Conservation (phyloP, 2,888 invertebrate genomes). For the Disparrhopalites patrizii region DNA sequence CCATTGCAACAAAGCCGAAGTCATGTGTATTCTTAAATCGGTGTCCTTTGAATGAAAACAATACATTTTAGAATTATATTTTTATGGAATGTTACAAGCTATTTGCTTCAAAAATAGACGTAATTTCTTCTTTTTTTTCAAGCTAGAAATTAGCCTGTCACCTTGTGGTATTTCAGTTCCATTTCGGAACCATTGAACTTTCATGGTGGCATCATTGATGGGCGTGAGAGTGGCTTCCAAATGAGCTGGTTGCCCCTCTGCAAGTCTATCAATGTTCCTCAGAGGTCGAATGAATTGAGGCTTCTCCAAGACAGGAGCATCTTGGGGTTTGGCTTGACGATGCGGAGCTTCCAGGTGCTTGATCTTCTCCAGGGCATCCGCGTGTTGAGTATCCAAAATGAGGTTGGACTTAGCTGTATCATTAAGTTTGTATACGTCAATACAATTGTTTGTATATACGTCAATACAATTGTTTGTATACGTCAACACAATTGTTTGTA, state of each 20-base stretch:
- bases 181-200: conserved; percentile 92
- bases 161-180: conserved; percentile 84
- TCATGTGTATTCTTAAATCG: conserved; percentile 95
- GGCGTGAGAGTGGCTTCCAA: conserved; percentile 93
- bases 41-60: conserved; percentile 60
- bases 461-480: background rate
- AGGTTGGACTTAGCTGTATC: conserved; percentile 23
- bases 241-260: conserved; percentile 84
- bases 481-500: too few relatives aligned
- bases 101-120: background rate
- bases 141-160: too few relatives aligned
- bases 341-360: conserved; percentile 84
- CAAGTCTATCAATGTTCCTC: conserved; percentile 73
- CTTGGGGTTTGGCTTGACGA: conserved; percentile 68
- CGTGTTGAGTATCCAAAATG: conserved; percentile 29
- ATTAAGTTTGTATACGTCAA: background rate
- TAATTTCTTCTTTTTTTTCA: too few relatives aligned
- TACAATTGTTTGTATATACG: too few relatives aligned
- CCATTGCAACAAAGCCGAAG: conserved; percentile 95
- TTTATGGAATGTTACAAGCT: background rate
- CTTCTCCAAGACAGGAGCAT: conserved; percentile 72
- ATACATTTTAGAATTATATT: background rate
- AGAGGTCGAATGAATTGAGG: conserved; percentile 86
- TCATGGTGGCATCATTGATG: conserved; percentile 97
- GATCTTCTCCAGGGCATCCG: conserved; percentile 86